phyloP scores from a whole-genome alignment of 2,888 invertebrate genomes.

The Rhogogaster chlorosoma region DNA sequence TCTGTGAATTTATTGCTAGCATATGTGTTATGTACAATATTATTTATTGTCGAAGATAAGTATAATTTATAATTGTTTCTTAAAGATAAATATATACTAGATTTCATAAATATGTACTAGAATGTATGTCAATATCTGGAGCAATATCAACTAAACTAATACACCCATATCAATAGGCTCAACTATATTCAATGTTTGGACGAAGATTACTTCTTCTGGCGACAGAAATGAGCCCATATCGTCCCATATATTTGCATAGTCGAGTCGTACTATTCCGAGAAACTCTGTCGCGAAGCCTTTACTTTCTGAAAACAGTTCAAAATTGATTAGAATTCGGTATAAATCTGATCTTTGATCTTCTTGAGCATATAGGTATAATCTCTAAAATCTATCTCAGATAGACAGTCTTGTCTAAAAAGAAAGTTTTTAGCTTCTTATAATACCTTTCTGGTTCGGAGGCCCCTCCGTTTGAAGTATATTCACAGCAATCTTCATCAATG shows the following conservation, averaged over 20 bases:
- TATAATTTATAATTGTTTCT: too few species aligned
- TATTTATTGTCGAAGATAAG: too few species aligned
- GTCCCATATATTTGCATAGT: not conserved
- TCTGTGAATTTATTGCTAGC: too few species aligned
- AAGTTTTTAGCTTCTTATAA: not conserved
- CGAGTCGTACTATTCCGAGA: not conserved
- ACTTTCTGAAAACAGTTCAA: slow-evolving; percentile 3
- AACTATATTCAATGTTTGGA: not conserved
- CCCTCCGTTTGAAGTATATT: not conserved
- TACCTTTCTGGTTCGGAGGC: not conserved
- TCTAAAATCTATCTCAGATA: too few species aligned
- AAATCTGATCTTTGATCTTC: not conserved
- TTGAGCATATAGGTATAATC: not conserved
- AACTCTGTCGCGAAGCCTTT: not conserved
- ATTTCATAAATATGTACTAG: too few species aligned
- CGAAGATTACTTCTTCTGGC: not conserved
- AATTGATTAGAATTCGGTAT: not conserved
- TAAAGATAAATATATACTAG: too few species aligned
- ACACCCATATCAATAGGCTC: not conserved
- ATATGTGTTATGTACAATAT: too few species aligned
- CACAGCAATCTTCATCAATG: not conserved
- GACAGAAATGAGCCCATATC: not conserved
- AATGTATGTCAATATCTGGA: not conserved
- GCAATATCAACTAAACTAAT: not conserved
- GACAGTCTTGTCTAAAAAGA: not conserved